Evolutionary conservation across 2,797 vertebrate genomes (phyloP), one percentile per base, ranked within the genome.

Genomic region (Coregonus sp.): DNA sequence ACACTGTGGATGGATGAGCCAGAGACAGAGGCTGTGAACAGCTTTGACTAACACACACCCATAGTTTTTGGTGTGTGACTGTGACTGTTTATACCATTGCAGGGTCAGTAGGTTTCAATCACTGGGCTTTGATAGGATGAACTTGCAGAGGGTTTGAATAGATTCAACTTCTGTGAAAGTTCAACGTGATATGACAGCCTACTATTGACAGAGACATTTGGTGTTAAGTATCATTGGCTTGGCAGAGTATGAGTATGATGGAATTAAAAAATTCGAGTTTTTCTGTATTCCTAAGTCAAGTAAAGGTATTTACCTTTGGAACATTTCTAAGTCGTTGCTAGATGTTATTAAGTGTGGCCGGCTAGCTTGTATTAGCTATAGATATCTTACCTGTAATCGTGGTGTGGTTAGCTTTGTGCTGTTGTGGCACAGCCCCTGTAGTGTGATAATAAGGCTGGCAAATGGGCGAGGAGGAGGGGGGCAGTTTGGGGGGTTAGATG

Each of bases 391-490:
- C 65, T 66, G 65, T 66, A 4, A 66, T 29, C 31, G 61, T 35
- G 18, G 70, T 76, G 73, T 70, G 72, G 77, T 79, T 81, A 82
- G 80, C 83, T 73, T 80, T 82, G 65, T 82, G 82, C 81, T 80
- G 72, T 77, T 77, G 80, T 73, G 75, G 51, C 69, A 76, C 74
- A 79, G 75, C 75, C 77, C 81, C 78, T 80, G 83, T 82, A 80
- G 72, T 74, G 80, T 80, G 83, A 85, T 88, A 88, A 86, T 85
- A 82, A 78, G 82, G 74, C 85, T 82, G 83, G 86, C 81, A 88
- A 80, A 63, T 79, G 82, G 82, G 76, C 31, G 66, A 31, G 67
- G 50, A 40, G 51, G 47, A 61, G 63, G 61, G 61, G 59, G 63
- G 35, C 25, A 52, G 67, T 35, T 47, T 51, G 70, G 61, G n/a